phyloP scores from a whole-genome alignment of 35 echinoderm and acorn worm species.

The Ophioderma brevispina region DNA sequence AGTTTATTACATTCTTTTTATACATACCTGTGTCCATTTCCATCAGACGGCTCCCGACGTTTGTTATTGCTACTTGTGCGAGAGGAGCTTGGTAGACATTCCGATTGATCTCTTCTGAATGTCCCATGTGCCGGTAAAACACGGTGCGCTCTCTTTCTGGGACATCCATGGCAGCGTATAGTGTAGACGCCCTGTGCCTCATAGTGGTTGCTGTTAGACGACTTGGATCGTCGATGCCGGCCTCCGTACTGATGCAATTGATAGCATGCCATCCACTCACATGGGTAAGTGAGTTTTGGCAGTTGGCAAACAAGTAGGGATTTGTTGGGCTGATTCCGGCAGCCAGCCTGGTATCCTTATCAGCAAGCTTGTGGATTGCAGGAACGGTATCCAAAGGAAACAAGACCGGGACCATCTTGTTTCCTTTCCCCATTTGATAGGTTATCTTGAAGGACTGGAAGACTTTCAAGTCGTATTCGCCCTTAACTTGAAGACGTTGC shows the following conservation, averaged over 20 bases:
- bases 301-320: slow-evolving; percentile 7
- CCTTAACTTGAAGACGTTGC: too few relatives aligned
- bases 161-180: slow-evolving; percentile 45
- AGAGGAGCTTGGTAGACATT: slow-evolving; percentile 62
- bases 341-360: too few relatives aligned
- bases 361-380: too few relatives aligned
- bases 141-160: slow-evolving; percentile 11
- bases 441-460: too few relatives aligned
- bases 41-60: slow-evolving; percentile 18
- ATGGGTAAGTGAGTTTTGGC: neutral
- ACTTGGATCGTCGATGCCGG: neutral
- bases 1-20: too few relatives aligned
- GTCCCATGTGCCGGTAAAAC: slow-evolving; percentile 46
- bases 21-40: slow-evolving; percentile 9
- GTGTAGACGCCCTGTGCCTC: slow-evolving; percentile 29
- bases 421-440: too few relatives aligned
- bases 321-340: too few relatives aligned
- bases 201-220: slow-evolving; percentile 49
- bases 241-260: slow-evolving; percentile 1
- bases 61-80: slow-evolving; percentile 21
- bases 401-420: too few relatives aligned
- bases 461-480: too few relatives aligned
- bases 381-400: too few relatives aligned
- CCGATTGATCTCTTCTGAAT: slow-evolving; percentile 33
- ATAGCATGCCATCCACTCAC: slow-evolving; percentile 66